Percentiles rank a stretch among this genome's conserved stretches.
Conservation (phyloP, 2,888 invertebrate species). For the Mellilla xanthometata region DNA sequence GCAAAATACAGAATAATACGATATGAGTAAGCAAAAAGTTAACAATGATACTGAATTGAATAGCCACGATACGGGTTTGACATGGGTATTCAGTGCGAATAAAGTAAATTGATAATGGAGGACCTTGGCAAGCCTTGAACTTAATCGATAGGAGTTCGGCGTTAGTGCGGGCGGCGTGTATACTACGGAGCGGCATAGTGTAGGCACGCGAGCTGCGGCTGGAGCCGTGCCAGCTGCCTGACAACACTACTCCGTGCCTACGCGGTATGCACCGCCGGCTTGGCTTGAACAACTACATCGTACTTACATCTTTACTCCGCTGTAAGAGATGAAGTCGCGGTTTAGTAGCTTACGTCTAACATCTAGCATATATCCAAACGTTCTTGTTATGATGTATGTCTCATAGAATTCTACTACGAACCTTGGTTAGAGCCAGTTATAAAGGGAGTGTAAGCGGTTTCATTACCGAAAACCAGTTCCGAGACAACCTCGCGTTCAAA, state of each 20-base stretch:
- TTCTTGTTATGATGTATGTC: too few species aligned
- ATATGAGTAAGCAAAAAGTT: constrained; percentile 7
- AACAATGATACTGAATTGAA: constrained; percentile 1
- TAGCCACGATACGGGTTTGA: background rate
- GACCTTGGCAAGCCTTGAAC: constrained; percentile 29
- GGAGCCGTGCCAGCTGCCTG: constrained; percentile 28
- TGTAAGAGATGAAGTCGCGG: too few species aligned
- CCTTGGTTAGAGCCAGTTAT: too few species aligned
- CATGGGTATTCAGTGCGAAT: constrained; percentile 13
- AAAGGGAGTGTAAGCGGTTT: constrained; percentile 29
- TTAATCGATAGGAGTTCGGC: constrained; percentile 27
- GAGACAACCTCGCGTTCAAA: constrained; percentile 31
- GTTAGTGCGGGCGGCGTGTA: constrained; percentile 1
- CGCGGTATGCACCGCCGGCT: too few species aligned
- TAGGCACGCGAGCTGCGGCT: constrained; percentile 21
- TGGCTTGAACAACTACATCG: too few species aligned
- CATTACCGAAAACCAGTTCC: constrained; percentile 47
- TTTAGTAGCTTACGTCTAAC: too few species aligned
- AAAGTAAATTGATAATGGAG: constrained; percentile 19
- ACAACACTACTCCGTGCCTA: too few species aligned
- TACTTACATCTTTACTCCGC: too few species aligned
- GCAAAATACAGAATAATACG: constrained; percentile 1
- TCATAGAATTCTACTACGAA: too few species aligned
- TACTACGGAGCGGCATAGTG: background rate
- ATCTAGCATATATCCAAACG: too few species aligned